phyloP scores from a whole-genome alignment of 2,797 vertebrate genomes.

The Epinephelus malabaricus region DNA sequence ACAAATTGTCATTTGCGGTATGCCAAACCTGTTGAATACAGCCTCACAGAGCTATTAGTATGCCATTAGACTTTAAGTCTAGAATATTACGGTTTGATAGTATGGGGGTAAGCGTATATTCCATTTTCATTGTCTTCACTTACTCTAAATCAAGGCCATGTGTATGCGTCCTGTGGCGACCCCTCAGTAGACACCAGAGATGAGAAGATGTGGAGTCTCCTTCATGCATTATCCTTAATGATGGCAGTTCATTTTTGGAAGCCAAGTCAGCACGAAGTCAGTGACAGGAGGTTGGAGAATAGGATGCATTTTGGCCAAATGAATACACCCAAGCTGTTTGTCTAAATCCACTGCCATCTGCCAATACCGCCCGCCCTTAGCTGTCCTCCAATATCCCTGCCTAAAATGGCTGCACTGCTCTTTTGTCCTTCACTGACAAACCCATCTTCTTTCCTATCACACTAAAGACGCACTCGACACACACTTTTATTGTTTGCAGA shows the following conservation, averaged over 20 bases:
- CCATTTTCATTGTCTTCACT: neutral
- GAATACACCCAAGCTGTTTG: slow-evolving; percentile 53
- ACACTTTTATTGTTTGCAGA: slow-evolving; percentile 21
- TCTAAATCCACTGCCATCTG: slow-evolving; percentile 57
- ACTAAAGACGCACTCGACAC: neutral
- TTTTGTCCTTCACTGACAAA: slow-evolving; percentile 53
- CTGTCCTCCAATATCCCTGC: slow-evolving; percentile 12
- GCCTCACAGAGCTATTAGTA: too few relatives aligned
- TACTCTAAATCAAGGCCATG: neutral
- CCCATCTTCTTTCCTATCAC: slow-evolving; percentile 1
- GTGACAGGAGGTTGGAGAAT: slow-evolving; percentile 31
- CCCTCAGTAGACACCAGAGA: slow-evolving; percentile 1
- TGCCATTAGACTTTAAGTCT: neutral
- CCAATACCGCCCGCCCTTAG: slow-evolving; percentile 9
- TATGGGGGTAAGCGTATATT: neutral
- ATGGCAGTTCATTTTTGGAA: slow-evolving; percentile 10
- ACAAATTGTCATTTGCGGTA: too few relatives aligned
- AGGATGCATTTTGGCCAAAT: slow-evolving; percentile 33
- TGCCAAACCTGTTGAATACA: too few relatives aligned
- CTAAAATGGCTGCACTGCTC: slow-evolving; percentile 19
- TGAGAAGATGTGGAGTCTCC: neutral
- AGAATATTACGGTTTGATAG: neutral
- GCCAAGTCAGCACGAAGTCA: slow-evolving; percentile 21
- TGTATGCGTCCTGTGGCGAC: neutral
- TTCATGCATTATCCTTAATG: slow-evolving; percentile 15